Base-by-base conservation (phyloP, 2,113 vertebrate genomes). In the Plotosus lineatus region DNA sequence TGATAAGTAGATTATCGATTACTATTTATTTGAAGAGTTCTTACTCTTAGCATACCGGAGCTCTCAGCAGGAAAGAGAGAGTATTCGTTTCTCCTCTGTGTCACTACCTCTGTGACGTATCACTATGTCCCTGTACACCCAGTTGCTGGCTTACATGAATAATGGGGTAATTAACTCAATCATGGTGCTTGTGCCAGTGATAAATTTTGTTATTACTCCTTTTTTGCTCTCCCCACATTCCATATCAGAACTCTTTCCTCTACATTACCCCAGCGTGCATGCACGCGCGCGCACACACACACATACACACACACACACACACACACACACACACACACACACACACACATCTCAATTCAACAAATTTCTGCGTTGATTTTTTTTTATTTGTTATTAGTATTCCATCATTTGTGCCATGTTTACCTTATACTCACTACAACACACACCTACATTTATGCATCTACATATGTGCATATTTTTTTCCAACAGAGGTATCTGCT, bases 151-250 rank as follows among this genome's bases (percentile, higher is more conserved):
- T 79, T 77, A 80, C 77, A 53, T 86, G 85, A 86, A 80, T 86
- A 86, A 86, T 86, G 82, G 40, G 85, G 48, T 84, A 82, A 84
- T 86, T 86, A 84, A 82, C 82, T 84, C 80, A 84, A 82, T 86
- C 85, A 84, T 71, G 73, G 53, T 76, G 77, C 80, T 77, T 72
- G 80, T 81, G 75, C 80, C 84, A 80, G 65, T 84, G 85, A 84
- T 82, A 65, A 82, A 86, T 84, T 80, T 80, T 82, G 80, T 86
- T 86, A 84, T 81, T 82, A 78, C 76, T 51, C 68, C 73, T 80
- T 66, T 28, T 82, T 82, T 82, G 61, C 76, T 80, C 58, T 76
- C 56, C 66, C 73, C 77, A 82, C 75, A 71, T 82, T 82, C 80
- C 71, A 72, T 72, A 86, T 77, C 75, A 86, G 79, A 79, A 44